Percentiles rank a stretch among this genome's conserved stretches.
phyloP scores from a whole-genome alignment of 2,888 invertebrate species.

The Drosophila fulvimacula region DNA sequence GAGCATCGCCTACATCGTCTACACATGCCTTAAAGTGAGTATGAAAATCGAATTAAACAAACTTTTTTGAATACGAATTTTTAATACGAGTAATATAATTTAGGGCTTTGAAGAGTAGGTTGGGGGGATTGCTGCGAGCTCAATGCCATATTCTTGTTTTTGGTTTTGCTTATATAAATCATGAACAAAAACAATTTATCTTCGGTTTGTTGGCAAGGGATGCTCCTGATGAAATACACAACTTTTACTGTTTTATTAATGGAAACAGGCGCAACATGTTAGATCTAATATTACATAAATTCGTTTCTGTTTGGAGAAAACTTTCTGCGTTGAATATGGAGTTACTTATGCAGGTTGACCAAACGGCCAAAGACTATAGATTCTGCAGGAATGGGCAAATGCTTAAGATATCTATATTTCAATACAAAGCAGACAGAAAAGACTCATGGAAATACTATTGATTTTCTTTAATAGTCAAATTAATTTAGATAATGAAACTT shows the following conservation, averaged over 20 bases:
- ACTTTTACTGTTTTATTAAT: conserved; percentile 46
- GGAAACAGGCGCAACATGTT: conserved; percentile 65
- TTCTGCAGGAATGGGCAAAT: conserved; percentile 19
- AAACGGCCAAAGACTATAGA: conserved; percentile 34
- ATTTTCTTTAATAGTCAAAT: too few relatives aligned
- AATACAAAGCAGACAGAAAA: too few relatives aligned
- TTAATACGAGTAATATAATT: too few relatives aligned
- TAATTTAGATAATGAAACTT: too few relatives aligned
- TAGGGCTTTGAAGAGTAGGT: neutral
- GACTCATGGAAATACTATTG: too few relatives aligned
- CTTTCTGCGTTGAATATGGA: neutral
- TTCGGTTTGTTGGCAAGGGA: conserved; percentile 75
- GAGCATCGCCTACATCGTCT: conserved; percentile 49
- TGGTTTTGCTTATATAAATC: conserved; percentile 64
- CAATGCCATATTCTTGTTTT: conserved; percentile 54
- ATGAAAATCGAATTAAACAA: neutral
- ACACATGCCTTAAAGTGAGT: conserved; percentile 42
- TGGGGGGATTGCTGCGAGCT: conserved; percentile 34
- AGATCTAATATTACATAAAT: conserved; percentile 68
- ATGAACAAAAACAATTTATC: conserved; percentile 80
- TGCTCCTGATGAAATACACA: conserved; percentile 42
- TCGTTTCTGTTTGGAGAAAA: conserved; percentile 22
- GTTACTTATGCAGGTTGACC: conserved; percentile 51
- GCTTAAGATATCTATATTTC: too few relatives aligned
- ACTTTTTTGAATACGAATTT: too few relatives aligned